Evolutionary conservation across 2,113 vertebrate species (phyloP), one percentile per base, ranked within the genome.

Genomic region (Tretioscincus oriximinensis): DNA sequence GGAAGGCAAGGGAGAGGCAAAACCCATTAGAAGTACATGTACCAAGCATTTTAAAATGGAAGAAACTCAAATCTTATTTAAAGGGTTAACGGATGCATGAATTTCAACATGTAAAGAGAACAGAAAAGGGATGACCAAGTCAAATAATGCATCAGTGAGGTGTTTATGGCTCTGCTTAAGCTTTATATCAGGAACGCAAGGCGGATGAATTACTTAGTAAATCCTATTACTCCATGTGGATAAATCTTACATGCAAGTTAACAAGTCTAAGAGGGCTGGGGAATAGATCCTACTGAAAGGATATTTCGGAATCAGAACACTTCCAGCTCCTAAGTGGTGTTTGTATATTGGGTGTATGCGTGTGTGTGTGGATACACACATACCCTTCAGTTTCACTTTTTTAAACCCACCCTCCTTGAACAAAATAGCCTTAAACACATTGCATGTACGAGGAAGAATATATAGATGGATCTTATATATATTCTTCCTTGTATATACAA

Each of bases 131-230:
- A 90, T 64, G 85, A 0, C 2, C 54, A 88, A 88, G 81, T 86
- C 85, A 73, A 78, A 92, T 78, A 84, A 28, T 88, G 85, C 88
- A 92, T 83, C 91, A 78, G 85, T 84, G 87, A 92, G 93, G 90
- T 90, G 90, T 92, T 93, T 92, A 90, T 86, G 81, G 83, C 86
- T 90, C 24, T 14, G 91, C 84, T 91, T 92, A 94, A 94, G 86
- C 86, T 87, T 93, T 94, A 84, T 71, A 68, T n/a, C 5, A 28
- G 73, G 58, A 85, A 89, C 83, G 92, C 92, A 93, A 94, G 88
- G 92, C 87, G 92, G 94, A 95, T 90, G 92, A 95, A 94, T 95
- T 93, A 93, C 93, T 85, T 87, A 81, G 91, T 93, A 95, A 95
- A 96, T 95, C 95, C 91, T 95, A 92, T 94, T 95, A 93, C 91